Evolutionary conservation across 2,888 invertebrate species (phyloP), one percentile per base, ranked within the genome.

Genomic region (Papilio protenor): DNA sequence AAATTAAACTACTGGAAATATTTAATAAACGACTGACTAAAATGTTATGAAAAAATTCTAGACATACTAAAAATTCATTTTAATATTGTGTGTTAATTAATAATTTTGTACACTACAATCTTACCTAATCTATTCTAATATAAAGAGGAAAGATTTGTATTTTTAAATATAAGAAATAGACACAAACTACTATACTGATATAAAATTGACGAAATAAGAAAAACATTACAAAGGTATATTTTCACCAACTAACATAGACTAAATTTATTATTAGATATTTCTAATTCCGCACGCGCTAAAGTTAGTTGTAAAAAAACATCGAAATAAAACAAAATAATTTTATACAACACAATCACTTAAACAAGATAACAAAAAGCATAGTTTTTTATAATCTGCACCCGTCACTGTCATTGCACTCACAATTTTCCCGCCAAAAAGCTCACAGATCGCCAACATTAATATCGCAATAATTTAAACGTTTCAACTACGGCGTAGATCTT

Each of bases 381-480:
- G 66, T 69, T 69, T 64, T 59, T 40, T 61, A 59, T 18, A 66
- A 66, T 66, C 21, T 69, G 66, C 66, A 40, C 45, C 33, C 27
- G 66, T 66, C 40, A 57, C 45, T 69, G 61, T 69, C 70, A 70
- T 70, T 21, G 23, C 49, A 52, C 23, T 45, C 23, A 47, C 16
- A 45, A 45, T 33, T 69, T 78, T 72, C 72, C 74, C 77, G 74
- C 70, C 70, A 69, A 73, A 40, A 61, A 64, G 21, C 45, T 10
- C 47, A 47, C 49, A n/a, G 23, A 59, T 49, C 74, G 27, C 40
- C 47, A 23, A 45, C 40, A 45, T 21, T 77, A 79, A 66, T 81
- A 81, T 80, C 80, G 77, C 79, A 80, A 81, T 81, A 80, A 71
- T 77, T 82, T 86, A 77, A 74, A 64, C 82, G 82, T 79, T 80